These are phyloP conservation scores for Chiridota heheva DNA, from an alignment of 35 echinoderm and acorn worm genomes.

Conservation along the genomic window DNA sequence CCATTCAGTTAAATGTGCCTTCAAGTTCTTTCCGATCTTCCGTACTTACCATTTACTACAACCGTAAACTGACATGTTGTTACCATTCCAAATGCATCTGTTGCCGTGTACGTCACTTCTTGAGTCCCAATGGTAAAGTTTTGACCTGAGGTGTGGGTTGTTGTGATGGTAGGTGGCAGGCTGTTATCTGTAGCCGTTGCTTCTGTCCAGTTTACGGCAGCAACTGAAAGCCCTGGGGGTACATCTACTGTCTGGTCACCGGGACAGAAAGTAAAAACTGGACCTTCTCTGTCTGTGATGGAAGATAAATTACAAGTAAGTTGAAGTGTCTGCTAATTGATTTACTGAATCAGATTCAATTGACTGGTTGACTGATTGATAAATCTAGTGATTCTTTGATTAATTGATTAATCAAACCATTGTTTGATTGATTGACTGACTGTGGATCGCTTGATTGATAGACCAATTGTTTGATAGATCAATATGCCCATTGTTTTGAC, in stretches of 20 bases:
- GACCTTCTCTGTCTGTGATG: background rate
- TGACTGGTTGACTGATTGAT: too few relatives aligned
- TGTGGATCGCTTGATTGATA: too few relatives aligned
- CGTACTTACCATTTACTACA: constrained; percentile 50
- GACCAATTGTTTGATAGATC: too few relatives aligned
- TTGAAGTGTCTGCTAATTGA: too few relatives aligned
- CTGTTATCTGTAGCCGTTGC: constrained; percentile 43
- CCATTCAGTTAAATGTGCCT: too few relatives aligned
- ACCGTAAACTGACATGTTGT: constrained; percentile 52
- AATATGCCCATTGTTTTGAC: too few relatives aligned
- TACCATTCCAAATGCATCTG: constrained; percentile 32
- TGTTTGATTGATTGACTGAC: too few relatives aligned
- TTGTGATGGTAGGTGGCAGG: background rate
- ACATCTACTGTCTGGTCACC: background rate
- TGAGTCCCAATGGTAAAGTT: constrained; percentile 30
- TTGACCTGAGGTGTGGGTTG: constrained; percentile 9
- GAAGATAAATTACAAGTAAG: background rate
- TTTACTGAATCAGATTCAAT: too few relatives aligned
- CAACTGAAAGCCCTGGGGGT: background rate
- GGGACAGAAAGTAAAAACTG: constrained; percentile 8
- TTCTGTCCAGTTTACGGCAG: constrained; percentile 15
- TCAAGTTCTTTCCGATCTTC: too few relatives aligned
- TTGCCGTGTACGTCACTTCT: constrained; percentile 39
- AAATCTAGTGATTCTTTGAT: too few relatives aligned
- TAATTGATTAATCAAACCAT: too few relatives aligned